Evolutionary conservation across 2,113 vertebrate species (phyloP).

Genomic region (Coptodon rendalli): DNA sequence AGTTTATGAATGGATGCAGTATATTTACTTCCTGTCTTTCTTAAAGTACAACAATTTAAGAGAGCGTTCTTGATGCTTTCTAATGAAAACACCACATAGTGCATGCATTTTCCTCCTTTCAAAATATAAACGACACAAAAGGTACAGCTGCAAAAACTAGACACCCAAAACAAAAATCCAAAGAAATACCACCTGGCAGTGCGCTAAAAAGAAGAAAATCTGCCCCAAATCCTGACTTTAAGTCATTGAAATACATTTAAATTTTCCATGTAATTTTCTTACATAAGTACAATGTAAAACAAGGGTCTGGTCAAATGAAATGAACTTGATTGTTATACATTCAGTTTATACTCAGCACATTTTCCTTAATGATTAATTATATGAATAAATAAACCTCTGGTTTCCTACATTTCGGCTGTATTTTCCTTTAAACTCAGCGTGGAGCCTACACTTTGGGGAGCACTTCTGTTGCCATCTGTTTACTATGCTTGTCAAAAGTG

Average conservation of each 20-base stretch:
- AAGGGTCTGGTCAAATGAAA: background rate
- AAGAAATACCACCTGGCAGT: background rate
- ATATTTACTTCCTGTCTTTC: background rate
- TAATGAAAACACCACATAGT: background rate
- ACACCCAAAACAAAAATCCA: background rate
- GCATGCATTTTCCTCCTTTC: background rate
- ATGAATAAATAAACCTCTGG: background rate
- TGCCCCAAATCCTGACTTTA: background rate
- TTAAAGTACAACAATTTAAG: background rate
- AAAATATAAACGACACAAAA: fast-evolving
- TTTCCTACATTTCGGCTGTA: background rate
- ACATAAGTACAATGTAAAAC: background rate
- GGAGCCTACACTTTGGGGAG: background rate
- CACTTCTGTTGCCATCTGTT: background rate
- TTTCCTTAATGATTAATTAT: background rate
- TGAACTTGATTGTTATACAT: background rate
- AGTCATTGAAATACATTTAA: background rate
- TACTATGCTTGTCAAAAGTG: background rate
- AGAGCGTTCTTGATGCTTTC: background rate
- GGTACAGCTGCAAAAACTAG: background rate
- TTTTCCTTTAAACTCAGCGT: background rate
- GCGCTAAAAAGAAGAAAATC: background rate
- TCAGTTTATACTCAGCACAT: background rate
- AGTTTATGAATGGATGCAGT: background rate
- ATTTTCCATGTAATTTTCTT: background rate